These are phyloP conservation scores for Anguilla marmorata DNA, from an alignment of 2,797 vertebrate species.

Conservation along the genomic window DNA sequence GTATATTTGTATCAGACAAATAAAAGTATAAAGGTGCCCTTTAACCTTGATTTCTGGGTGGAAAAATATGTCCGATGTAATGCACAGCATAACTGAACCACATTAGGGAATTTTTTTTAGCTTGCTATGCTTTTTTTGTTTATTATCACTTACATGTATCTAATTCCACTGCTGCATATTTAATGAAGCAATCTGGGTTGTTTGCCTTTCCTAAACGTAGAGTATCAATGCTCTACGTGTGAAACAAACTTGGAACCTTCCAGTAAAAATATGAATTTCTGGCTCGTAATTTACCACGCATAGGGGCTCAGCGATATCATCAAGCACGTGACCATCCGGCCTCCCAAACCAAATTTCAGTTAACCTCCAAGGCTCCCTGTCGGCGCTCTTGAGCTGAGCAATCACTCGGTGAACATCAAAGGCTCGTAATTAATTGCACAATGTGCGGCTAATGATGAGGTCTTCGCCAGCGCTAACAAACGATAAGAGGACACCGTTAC, in stretches of 20 bases:
- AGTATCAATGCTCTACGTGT: background rate
- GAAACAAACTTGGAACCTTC: background rate
- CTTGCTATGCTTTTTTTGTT: background rate
- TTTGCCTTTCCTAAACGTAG: background rate
- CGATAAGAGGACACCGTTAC: background rate
- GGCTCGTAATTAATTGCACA: background rate
- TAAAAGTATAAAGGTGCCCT: slow-evolving; percentile 18
- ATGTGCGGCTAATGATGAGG: background rate
- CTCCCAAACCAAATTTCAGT: background rate
- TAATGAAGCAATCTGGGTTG: background rate
- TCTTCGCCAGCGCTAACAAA: background rate
- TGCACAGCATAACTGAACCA: background rate
- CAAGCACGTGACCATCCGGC: background rate
- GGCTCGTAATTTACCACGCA: background rate
- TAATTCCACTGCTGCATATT: background rate
- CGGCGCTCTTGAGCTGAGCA: background rate
- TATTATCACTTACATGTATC: background rate
- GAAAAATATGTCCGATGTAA: background rate
- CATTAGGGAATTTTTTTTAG: background rate
- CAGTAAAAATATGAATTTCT: background rate
- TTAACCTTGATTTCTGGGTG: slow-evolving; percentile 15
- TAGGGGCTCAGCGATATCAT: background rate
- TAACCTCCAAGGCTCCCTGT: background rate
- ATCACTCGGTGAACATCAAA: background rate
- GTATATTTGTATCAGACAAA: slow-evolving; percentile 21